Evolutionary conservation across 1,140 invertebrate species (phyloP).

Genomic region (Zaprionus africanus): DNA sequence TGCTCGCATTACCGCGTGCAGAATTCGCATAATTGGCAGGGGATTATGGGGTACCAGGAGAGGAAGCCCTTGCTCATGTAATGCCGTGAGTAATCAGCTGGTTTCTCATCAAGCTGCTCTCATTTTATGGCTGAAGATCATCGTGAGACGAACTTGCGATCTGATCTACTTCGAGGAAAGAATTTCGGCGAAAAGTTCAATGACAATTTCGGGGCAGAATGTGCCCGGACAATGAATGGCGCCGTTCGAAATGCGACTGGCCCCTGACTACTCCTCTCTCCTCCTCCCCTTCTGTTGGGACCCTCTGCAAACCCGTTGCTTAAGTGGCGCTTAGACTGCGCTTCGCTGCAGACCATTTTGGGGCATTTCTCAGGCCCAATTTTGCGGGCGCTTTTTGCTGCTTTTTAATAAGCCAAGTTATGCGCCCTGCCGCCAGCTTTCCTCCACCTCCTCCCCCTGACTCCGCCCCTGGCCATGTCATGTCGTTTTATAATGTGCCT

Average conservation of each 20-base stretch:
- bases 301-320: conserved; percentile 55
- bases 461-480: background rate
- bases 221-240: conserved; percentile 68
- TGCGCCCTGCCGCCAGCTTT: conserved; percentile 19
- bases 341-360: conserved; percentile 50
- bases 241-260: conserved; percentile 36
- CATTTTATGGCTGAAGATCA: conserved; percentile 19
- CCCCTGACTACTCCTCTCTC: no score
- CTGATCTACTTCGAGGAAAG: conserved; percentile 51
- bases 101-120: background rate
- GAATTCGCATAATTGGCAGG: background rate
- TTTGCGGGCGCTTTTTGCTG: conserved; percentile 47
- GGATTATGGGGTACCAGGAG: background rate
- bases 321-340: conserved; percentile 75
- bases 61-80: background rate
- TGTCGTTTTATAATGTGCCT: conserved; percentile 78
- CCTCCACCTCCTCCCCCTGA: no score
- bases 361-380: conserved; percentile 66
- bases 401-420: conserved; percentile 62
- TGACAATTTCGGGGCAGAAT: conserved; percentile 49
- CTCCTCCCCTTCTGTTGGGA: background rate
- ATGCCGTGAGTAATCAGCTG: background rate
- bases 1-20: background rate
- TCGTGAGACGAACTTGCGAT: background rate
- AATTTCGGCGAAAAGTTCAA: conserved; percentile 62